Percentiles rank a stretch among this genome's conserved stretches.
Conservation (phyloP, 53 echinoderm and acorn worm genomes). For the Hippasteria phrygiana region DNA sequence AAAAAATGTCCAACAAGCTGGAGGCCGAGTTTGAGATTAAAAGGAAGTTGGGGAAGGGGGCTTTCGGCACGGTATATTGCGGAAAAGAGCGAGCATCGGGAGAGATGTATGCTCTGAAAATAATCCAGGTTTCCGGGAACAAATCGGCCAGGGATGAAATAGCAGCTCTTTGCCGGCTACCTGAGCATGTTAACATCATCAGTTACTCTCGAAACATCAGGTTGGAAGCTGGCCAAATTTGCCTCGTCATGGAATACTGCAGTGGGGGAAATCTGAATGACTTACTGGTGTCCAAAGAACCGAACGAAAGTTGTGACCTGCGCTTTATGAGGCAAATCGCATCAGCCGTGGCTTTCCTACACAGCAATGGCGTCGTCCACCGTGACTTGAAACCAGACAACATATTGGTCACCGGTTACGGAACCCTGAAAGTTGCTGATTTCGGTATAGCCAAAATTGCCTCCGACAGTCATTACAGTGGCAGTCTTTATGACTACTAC, state of each 20-base stretch:
- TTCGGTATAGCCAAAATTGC: conserved; percentile 58
- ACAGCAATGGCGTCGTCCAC: conserved; percentile 17
- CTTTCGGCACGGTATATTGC: no score
- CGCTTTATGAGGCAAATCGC: no score
- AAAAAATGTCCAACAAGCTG: neutral
- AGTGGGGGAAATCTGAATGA: no score
- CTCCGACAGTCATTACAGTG: neutral
- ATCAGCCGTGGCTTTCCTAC: conserved; percentile 51
- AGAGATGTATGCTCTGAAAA: conserved; percentile 16
- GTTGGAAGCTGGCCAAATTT: no score
- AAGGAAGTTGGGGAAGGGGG: neutral
- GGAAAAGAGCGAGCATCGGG: neutral
- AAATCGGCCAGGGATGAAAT: no score
- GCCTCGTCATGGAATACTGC: no score
- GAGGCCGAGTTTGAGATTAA: neutral
- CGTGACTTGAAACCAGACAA: conserved; percentile 78
- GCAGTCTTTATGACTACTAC: conserved; percentile 47
- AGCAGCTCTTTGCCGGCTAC: no score
- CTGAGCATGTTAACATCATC: no score
- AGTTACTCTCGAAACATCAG: no score
- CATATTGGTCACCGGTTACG: conserved; percentile 40
- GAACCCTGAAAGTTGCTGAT: conserved; percentile 43
- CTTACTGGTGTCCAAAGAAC: no score
- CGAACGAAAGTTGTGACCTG: no score
- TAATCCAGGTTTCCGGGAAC: no score